Percentiles rank a stretch among this genome's conserved stretches.
Conservation (phyloP, 2,888 invertebrate species). For the Ptychoptera contaminata region DNA sequence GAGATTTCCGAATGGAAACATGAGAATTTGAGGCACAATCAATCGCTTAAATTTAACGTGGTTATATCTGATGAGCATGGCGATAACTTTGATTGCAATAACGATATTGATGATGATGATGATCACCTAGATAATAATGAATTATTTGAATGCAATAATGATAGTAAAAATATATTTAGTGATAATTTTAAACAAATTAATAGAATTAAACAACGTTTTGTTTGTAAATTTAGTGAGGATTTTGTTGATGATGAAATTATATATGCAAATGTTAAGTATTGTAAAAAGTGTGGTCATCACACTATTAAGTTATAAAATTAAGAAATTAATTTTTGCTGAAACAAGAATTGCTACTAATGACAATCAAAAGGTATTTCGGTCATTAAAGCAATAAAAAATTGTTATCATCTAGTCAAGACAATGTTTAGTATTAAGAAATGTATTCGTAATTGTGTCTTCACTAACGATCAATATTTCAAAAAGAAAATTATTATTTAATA, state of each 20-base stretch:
- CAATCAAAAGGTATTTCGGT: not conserved
- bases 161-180: too few relatives aligned
- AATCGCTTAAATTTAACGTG: not conserved
- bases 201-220: not conserved
- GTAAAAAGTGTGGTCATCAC: constrained; percentile 7
- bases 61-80: not conserved
- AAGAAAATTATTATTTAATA: too few relatives aligned
- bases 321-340: not conserved
- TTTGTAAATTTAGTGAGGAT: not conserved
- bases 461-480: too few relatives aligned
- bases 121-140: not conserved
- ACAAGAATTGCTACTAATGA: not conserved
- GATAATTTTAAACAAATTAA: not conserved
- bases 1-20: too few relatives aligned
- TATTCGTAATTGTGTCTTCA: too few relatives aligned
- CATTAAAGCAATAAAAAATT: too few relatives aligned
- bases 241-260: not conserved
- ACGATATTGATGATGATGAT: not conserved
- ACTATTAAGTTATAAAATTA: not conserved
- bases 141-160: not conserved
- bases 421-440: too few relatives aligned
- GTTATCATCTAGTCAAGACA: too few relatives aligned
- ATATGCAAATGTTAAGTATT: constrained; percentile 2
- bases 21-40: too few relatives aligned
- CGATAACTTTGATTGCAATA: not conserved